A percentile compares a stretch with the other conserved stretches of the same genome.
These are phyloP conservation scores for Liopterus haemorrhoidalis DNA, from an alignment of 2,888 invertebrate genomes.

Conservation along the genomic window DNA sequence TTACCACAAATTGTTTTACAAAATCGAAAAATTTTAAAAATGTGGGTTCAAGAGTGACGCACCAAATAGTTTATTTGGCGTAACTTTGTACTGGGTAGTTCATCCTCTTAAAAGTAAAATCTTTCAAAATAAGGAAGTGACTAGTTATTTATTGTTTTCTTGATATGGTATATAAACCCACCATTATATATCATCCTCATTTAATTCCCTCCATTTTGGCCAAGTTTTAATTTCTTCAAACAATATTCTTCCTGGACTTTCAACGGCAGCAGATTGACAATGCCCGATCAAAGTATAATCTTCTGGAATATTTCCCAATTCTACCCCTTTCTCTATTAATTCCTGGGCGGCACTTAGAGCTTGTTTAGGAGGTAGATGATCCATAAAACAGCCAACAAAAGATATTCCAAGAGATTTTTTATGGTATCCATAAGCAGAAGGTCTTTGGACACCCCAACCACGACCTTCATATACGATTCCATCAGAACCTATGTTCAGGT, in stretches of 20 bases:
- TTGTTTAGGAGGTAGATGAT: conserved; percentile 43
- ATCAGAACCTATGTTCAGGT: no score
- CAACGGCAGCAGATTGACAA: conserved; percentile 48
- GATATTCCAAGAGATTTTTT: conserved; percentile 47
- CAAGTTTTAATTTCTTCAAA: conserved; percentile 51
- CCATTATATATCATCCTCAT: conserved; percentile 42
- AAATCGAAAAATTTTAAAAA: no score
- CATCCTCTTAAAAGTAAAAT: no score
- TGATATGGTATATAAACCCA: not conserved
- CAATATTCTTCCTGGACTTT: conserved; percentile 51
- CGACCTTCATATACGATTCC: conserved; percentile 54
- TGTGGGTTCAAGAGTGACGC: no score
- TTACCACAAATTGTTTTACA: no score
- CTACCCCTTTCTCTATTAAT: conserved; percentile 47
- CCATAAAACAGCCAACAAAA: conserved; percentile 51
- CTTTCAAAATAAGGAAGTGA: not conserved
- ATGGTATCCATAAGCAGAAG: conserved; percentile 50
- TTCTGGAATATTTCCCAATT: conserved; percentile 44
- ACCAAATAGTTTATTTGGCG: no score
- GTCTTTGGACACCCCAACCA: conserved; percentile 52
- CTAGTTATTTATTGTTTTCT: not conserved
- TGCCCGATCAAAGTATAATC: conserved; percentile 50
- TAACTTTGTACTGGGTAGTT: no score
- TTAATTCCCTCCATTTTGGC: conserved; percentile 45
- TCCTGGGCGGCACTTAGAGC: conserved; percentile 46